phyloP scores from a whole-genome alignment of 1,140 invertebrate species.

The Scaptomyza graminum region DNA sequence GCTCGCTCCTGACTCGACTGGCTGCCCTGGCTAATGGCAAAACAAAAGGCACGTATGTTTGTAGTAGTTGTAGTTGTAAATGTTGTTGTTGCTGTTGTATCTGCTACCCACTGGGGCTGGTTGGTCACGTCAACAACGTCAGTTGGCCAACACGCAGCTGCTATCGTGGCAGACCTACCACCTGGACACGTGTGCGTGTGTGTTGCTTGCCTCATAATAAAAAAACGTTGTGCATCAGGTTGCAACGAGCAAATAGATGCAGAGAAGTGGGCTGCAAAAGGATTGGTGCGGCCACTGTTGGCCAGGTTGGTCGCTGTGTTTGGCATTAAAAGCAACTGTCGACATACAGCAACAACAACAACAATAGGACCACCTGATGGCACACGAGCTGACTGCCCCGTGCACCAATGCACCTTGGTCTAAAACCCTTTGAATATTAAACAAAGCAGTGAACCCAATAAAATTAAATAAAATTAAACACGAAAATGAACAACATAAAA shows the following conservation, averaged over 20 bases:
- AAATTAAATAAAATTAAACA: background rate
- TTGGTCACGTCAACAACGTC: conserved; percentile 25
- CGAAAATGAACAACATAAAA: background rate
- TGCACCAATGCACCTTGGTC: conserved; percentile 28
- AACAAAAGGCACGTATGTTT: conserved; percentile 70
- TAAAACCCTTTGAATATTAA: background rate
- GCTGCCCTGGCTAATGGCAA: conserved; percentile 58
- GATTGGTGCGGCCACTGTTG: conserved; percentile 7
- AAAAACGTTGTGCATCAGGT: conserved; percentile 73
- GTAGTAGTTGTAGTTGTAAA: conserved; percentile 5
- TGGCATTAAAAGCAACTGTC: conserved; percentile 79
- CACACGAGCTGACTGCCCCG: conserved; percentile 9
- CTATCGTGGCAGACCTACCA: conserved; percentile 21
- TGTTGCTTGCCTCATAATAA: conserved; percentile 73
- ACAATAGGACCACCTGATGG: conserved; percentile 45
- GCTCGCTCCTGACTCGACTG: conserved; percentile 36
- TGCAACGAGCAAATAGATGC: conserved; percentile 41
- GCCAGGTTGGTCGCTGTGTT: conserved; percentile 39
- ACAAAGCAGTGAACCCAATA: background rate
- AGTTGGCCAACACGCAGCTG: conserved; percentile 41
- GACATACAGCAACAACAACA: conserved; percentile 57
- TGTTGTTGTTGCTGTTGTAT: conserved; percentile 1
- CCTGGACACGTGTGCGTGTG: conserved; percentile 72
- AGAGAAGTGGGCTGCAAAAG: background rate
- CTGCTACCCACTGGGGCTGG: conserved; percentile 24